Percentiles rank a stretch among this genome's conserved stretches.
Evolutionary conservation across 2,888 invertebrate species (phyloP).

Genomic region (Drosophila putrida): DNA sequence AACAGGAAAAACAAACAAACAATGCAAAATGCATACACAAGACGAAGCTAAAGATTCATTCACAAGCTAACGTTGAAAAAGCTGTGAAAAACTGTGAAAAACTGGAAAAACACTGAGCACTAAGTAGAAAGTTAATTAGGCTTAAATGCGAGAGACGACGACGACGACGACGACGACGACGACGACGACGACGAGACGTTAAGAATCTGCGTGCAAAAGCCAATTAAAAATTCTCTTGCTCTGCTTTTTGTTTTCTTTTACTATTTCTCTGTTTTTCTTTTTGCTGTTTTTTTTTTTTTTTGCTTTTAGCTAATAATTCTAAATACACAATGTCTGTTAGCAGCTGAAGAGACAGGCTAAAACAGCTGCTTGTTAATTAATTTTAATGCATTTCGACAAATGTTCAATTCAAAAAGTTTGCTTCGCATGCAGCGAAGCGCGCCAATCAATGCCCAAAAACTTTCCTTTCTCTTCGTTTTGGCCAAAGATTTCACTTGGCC

Average conservation of each 20-base stretch:
- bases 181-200: slow-evolving; percentile 1
- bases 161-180: slow-evolving; percentile 2
- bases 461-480: slow-evolving; percentile 54
- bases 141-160: slow-evolving; percentile 74
- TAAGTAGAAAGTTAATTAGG: slow-evolving; percentile 83
- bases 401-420: slow-evolving; percentile 63
- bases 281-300: slow-evolving; percentile 16
- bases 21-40: slow-evolving; percentile 64
- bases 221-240: slow-evolving; percentile 76
- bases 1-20: slow-evolving; percentile 31
- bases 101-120: slow-evolving; percentile 51
- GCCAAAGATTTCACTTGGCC: slow-evolving; percentile 63
- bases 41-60: slow-evolving; percentile 51
- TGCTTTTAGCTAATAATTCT: slow-evolving; percentile 48
- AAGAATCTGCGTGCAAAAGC: slow-evolving; percentile 63
- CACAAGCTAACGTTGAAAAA: slow-evolving; percentile 23
- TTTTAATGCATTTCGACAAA: slow-evolving; percentile 78
- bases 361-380: slow-evolving; percentile 75
- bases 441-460: slow-evolving; percentile 64
- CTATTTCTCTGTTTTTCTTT: slow-evolving; percentile 20
- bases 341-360: slow-evolving; percentile 17
- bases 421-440: slow-evolving; percentile 56
- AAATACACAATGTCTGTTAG: slow-evolving; percentile 13
- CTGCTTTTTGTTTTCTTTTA: slow-evolving; percentile 38
- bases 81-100: slow-evolving; percentile 21